Base-by-base conservation (phyloP, 2,888 invertebrate genomes). In the Allolobophora icterica region DNA sequence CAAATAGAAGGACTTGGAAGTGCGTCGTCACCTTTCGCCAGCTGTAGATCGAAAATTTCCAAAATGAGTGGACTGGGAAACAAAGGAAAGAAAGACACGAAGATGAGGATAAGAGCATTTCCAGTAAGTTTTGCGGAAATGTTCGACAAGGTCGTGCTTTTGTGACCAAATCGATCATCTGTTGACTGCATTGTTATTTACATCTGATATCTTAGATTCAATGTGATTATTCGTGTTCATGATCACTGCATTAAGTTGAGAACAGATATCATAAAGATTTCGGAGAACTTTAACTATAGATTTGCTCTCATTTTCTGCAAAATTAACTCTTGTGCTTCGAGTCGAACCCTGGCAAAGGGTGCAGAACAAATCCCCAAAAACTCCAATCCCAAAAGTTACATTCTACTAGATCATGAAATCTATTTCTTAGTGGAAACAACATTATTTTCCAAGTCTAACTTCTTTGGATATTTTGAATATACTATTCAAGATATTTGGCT, bases 51-150 rank as follows among this genome's bases (percentile, higher is more conserved):
- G 71, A 71, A 71, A 71, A 71, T 71, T 58, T 89, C 52, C 34
- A 90, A 92, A 45, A 92, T 92, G 92, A 92, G 92, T 90, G 91
- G 92, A 38, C 45, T 91, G 24, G 91, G 90, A 17, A 91, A 91
- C 89, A 83, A 87, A 90, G 91, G 91, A 84, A 94, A 94, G 92
- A 95, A 94, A 93, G 95, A 95, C 92, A 94, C 94, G 34, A 99
- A 99, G 96, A 98, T 99, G 98, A 97, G 99, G 95, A 99, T 99
- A 95, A 97, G 98, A 96, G 98, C 99, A 94, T 99, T 99, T 96
- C 98, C 99, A 96, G 98, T 99, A 96, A 98, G 98, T 97, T 87
- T 30, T n/a, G 30, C 71, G 71, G 71, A 71, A 90, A 89, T 83
- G 52, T 84, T 35, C 34, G 38, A 35, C 84, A n/a, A 84, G 42